These are phyloP conservation scores for Atrina japonica DNA, from an alignment of 2,888 invertebrate genomes.

Conservation along the genomic window DNA sequence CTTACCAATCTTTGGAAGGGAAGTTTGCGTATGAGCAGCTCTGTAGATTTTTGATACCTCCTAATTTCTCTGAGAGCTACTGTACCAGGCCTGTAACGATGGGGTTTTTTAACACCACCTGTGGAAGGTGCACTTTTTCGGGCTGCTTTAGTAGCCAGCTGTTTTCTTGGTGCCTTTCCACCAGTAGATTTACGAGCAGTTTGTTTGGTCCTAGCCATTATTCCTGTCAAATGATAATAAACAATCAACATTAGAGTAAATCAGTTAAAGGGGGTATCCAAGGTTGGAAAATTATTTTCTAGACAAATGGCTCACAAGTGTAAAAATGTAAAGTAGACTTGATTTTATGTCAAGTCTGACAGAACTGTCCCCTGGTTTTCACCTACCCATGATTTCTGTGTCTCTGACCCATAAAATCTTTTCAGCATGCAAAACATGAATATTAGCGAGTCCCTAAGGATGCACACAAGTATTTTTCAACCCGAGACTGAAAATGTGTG, in stretches of 20 bases:
- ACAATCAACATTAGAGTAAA: background rate
- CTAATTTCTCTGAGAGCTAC: constrained; percentile 81
- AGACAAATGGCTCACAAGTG: too few relatives aligned
- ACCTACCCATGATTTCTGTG: too few relatives aligned
- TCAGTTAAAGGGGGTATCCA: background rate
- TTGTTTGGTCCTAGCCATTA: constrained; percentile 81
- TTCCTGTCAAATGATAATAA: too few relatives aligned
- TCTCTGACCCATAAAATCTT: too few relatives aligned
- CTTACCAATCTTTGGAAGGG: constrained; percentile 80
- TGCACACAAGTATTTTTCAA: too few relatives aligned
- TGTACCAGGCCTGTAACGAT: constrained; percentile 81
- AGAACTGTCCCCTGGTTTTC: too few relatives aligned
- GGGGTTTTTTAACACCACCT: constrained; percentile 81
- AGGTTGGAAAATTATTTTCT: background rate
- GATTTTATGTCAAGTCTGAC: too few relatives aligned
- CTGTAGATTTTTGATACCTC: constrained; percentile 80
- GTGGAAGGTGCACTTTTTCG: constrained; percentile 81
- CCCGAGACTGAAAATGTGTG: too few relatives aligned
- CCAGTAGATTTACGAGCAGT: constrained; percentile 81
- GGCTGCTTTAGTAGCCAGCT: constrained; percentile 81
- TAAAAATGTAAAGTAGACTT: too few relatives aligned
- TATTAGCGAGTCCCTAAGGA: too few relatives aligned
- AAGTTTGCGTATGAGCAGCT: constrained; percentile 79
- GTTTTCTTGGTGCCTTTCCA: constrained; percentile 81
- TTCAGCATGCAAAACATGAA: too few relatives aligned